A percentile compares a stretch with the other conserved stretches of the same genome.
Conservation (phyloP, 53 echinoderm and acorn worm species). For the Crossaster papposus region DNA sequence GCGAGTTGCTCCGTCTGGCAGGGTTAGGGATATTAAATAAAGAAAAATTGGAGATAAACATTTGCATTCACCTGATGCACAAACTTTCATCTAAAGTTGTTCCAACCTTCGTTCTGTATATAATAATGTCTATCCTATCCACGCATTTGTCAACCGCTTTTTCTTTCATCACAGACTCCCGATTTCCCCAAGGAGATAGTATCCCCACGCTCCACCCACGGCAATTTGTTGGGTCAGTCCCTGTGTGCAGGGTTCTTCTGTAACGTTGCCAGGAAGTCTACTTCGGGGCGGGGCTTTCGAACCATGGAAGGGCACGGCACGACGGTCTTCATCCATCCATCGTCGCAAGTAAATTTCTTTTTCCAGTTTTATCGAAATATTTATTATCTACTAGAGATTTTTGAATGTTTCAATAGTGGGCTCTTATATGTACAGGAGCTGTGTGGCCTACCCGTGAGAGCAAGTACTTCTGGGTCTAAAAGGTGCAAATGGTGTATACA, state of each 20-base stretch:
- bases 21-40: too few relatives aligned
- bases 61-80: too few relatives aligned
- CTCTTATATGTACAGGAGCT: background rate
- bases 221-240: constrained; percentile 65
- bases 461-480: too few relatives aligned
- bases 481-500: too few relatives aligned
- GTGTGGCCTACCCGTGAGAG: background rate
- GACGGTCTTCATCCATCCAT: constrained; percentile 87
- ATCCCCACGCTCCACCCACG: constrained; percentile 22
- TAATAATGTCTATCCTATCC: too few relatives aligned
- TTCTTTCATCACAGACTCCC: constrained; percentile 47
- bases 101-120: too few relatives aligned
- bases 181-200: constrained; percentile 72
- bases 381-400: too few relatives aligned
- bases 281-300: constrained; percentile 76
- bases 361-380: background rate
- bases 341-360: constrained; percentile 77
- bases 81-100: too few relatives aligned
- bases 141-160: too few relatives aligned
- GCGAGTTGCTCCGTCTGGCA: too few relatives aligned
- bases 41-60: too few relatives aligned
- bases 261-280: constrained; percentile 84
- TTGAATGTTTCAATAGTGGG: too few relatives aligned
- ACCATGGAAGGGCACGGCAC: constrained; percentile 97
- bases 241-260: constrained; percentile 89